A percentile compares a stretch with the other conserved stretches of the same genome.
phyloP scores from a whole-genome alignment of 2,113 vertebrate genomes.

The Semnopithecus entellus region DNA sequence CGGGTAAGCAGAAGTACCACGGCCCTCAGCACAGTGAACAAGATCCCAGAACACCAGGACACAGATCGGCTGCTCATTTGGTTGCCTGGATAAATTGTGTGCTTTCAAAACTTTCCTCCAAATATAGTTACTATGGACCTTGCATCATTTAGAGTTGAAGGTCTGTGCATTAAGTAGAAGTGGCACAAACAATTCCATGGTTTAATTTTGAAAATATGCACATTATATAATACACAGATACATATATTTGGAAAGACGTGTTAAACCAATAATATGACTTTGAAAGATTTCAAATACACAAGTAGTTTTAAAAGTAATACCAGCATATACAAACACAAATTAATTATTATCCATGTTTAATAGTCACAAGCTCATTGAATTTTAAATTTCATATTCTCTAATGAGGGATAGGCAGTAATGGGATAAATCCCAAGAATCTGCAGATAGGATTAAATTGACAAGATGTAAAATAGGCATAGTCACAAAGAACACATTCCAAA shows the following conservation, averaged over 20 bases:
- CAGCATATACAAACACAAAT: background rate
- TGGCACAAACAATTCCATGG: background rate
- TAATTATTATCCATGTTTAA: background rate
- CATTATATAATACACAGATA: no score
- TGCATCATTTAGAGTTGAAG: background rate
- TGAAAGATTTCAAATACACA: background rate
- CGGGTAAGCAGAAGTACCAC: background rate
- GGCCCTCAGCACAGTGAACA: background rate
- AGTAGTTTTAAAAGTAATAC: background rate
- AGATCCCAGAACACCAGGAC: background rate
- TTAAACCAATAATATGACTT: background rate
- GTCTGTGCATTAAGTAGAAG: background rate
- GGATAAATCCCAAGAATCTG: background rate
- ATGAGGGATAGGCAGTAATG: background rate
- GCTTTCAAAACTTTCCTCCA: background rate
- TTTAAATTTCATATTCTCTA: background rate
- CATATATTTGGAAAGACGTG: background rate
- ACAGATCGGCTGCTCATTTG: background rate
- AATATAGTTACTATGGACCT: background rate
- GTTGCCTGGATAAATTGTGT: background rate
- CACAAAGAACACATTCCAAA: background rate
- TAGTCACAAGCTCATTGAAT: background rate
- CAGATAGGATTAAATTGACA: background rate
- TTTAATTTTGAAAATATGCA: background rate
- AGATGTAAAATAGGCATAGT: background rate